Evolutionary conservation across 2,888 invertebrate genomes (phyloP).

Genomic region (Tryphoninae sp.): DNA sequence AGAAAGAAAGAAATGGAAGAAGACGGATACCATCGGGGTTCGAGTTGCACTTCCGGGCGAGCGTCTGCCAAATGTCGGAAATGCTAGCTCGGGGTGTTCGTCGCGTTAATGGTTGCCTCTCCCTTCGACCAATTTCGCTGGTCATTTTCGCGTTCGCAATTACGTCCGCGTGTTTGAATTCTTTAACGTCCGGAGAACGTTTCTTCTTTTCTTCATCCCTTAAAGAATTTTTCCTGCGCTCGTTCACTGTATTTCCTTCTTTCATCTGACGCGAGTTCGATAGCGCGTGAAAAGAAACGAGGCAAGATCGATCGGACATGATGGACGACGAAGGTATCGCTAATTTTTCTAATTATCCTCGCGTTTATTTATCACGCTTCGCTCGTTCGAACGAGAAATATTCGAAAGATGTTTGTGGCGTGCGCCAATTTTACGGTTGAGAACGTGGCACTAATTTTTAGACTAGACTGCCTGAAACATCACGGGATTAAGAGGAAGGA

Average conservation of each 20-base stretch:
- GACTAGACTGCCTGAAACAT: constrained; percentile 16
- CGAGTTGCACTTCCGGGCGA: constrained; percentile 53
- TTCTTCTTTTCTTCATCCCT: constrained; percentile 14
- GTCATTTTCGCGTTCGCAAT: constrained; percentile 54
- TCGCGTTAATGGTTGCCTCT: constrained; percentile 40
- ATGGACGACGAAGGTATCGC: constrained; percentile 44
- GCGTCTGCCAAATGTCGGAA: constrained; percentile 57
- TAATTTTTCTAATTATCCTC: constrained; percentile 69
- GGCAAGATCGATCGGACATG: constrained; percentile 23
- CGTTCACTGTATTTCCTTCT: too few species aligned
- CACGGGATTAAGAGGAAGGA: constrained; percentile 41
- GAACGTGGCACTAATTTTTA: constrained; percentile 33
- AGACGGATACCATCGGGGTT: constrained; percentile 15
- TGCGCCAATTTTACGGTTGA: constrained; percentile 50
- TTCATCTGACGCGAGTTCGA: neutral
- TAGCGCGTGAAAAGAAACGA: neutral
- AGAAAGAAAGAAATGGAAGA: neutral
- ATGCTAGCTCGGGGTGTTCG: constrained; percentile 21
- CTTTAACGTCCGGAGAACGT: constrained; percentile 14
- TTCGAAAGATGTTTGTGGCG: constrained; percentile 18
- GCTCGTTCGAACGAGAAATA: constrained; percentile 39
- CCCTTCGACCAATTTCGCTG: constrained; percentile 23
- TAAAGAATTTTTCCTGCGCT: neutral
- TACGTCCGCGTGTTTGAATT: constrained; percentile 44
- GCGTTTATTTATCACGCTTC: constrained; percentile 70